Evolutionary conservation across 2,888 invertebrate species (phyloP).

Genomic region (Argyra leucocephala): DNA sequence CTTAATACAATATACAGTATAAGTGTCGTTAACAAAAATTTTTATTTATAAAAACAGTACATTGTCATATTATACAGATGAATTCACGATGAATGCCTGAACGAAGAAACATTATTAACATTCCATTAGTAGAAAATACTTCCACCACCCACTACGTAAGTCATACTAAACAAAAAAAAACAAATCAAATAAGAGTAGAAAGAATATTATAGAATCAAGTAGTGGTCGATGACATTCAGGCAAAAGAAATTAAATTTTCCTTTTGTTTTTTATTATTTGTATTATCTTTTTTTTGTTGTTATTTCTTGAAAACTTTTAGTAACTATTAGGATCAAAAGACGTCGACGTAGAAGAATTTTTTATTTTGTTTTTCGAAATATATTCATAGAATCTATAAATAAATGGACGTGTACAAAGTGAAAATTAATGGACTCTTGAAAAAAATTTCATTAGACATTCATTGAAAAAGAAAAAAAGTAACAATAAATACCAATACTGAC

Average conservation of each 20-base stretch:
- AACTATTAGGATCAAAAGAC: slow-evolving; percentile 10
- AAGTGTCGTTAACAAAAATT: too few species aligned
- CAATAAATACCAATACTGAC: neutral
- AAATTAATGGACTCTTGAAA: slow-evolving; percentile 18
- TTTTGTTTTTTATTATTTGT: too few species aligned
- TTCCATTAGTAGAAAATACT: neutral
- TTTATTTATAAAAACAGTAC: too few species aligned
- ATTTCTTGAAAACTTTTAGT: neutral
- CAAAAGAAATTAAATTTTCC: neutral
- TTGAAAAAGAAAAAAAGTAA: slow-evolving; percentile 8
- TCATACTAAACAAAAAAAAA: neutral
- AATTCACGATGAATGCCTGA: too few species aligned
- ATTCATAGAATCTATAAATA: neutral
- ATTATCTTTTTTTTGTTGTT: neutral
- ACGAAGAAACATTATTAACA: neutral
- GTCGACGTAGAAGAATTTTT: slow-evolving; percentile 13
- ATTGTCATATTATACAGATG: too few species aligned
- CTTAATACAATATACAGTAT: too few species aligned
- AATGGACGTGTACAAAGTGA: slow-evolving; percentile 17
- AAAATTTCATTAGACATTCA: slow-evolving; percentile 15
- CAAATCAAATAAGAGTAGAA: too few species aligned
- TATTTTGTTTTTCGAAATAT: neutral
- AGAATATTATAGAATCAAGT: too few species aligned
- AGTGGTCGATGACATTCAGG: neutral
- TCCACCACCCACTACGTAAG: neutral